Conservation (phyloP, 2,113 vertebrate species). For the Onychorhynchus coronatus region DNA sequence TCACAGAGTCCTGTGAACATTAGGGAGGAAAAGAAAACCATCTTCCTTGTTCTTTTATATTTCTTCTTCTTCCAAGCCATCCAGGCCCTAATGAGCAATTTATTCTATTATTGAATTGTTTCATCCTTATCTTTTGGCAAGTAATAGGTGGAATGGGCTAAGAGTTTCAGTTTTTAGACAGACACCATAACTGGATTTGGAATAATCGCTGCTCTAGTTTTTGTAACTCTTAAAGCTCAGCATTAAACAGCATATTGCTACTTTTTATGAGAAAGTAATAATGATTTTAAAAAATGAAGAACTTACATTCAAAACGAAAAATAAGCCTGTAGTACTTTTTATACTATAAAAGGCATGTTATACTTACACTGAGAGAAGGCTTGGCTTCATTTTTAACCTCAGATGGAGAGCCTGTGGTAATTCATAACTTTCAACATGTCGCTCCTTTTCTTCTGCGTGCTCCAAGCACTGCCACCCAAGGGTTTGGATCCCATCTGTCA, state of each 20-base stretch:
- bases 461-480: neutral
- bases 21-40: neutral
- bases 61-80: neutral
- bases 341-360: neutral
- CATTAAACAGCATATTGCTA: constrained; percentile 11
- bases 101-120: neutral
- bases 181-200: constrained; percentile 7
- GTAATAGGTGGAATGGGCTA: constrained; percentile 8
- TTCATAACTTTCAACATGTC: neutral
- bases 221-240: neutral
- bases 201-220: constrained; percentile 19
- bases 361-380: neutral
- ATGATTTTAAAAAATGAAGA: neutral
- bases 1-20: neutral
- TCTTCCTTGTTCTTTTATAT: neutral
- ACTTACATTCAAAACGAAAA: constrained; percentile 2
- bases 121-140: constrained; percentile 27
- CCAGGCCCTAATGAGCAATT: neutral
- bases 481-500: neutral
- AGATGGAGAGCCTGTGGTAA: neutral
- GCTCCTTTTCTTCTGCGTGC: neutral
- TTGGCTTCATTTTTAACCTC: neutral
- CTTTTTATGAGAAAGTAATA: constrained; percentile 54
- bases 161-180: constrained; percentile 18
- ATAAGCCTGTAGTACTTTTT: neutral